Evolutionary conservation across 64 coral and sea anemone species (phyloP), one percentile per base, ranked within the genome.

Genomic region (Acropora tenuis): DNA sequence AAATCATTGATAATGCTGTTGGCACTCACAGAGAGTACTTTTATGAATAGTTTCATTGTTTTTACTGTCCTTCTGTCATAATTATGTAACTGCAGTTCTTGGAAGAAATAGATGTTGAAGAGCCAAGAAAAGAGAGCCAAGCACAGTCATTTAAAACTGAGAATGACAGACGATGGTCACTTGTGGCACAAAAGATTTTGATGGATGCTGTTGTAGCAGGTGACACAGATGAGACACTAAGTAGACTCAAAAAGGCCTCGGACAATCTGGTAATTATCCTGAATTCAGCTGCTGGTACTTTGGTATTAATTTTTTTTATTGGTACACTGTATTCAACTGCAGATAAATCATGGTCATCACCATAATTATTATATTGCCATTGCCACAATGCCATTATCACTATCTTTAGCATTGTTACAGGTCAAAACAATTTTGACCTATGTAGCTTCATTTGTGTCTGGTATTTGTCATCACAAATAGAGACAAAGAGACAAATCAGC

Each of bases 121-220:
- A 86, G 73, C 59, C 69, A 16, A 75, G 48, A 53, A 78, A 3
- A 8, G 50, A 92, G 8, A 76, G 77, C 83, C 78, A 86, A 18
- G 74, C n/a, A 41, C 61, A 92, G 81, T 0, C 47, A 69, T 16
- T 44, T 41, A 44, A 75, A 86, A 86, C 3, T 89, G 67, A 83
- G 19, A 83, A 84, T 50, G 84, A 94, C 48, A 86, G 86, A 74
- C 90, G 73, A 9, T 69, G 93, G 45, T 95, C 94, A 79, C 20
- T 82, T 44, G 86, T 99, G 78, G 97, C 97, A 55, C 90, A 91
- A 49, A 88, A 69, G 59, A 99, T 99, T 83, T 61, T 99, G 4
- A 50, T 87, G 30, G 80, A 99, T 50, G 95, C 95, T 52, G 74
- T 94, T 30, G 82, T 72, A 9, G 76, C 80, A 79, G 92, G 75